Evolutionary conservation across 2,797 vertebrate species (phyloP), one percentile per base, ranked within the genome.

Genomic region (Rhinatrema bivittatum): DNA sequence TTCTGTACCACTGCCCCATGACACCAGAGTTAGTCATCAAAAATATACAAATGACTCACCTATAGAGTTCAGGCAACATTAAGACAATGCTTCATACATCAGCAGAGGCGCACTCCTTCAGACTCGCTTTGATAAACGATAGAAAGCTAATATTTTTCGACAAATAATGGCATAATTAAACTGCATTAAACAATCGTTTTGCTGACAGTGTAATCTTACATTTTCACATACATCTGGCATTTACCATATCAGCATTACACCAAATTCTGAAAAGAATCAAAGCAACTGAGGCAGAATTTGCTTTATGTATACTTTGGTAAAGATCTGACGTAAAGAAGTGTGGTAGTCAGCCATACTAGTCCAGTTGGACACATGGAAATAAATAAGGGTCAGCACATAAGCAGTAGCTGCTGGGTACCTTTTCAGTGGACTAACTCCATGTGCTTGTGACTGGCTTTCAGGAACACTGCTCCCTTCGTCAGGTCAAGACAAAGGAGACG

Each of bases 11-110:
- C 14, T 28, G 26, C 32, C 46, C 34, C 40, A 2, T 21, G 49
- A 60, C 58, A 56, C 51, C 46, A 33, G 20, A 44, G 24, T 68
- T 61, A 64, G 54, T 68, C 64, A 70, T 62, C 53, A 29, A 14
- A 22, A 43, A 4, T 10, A 35, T 48, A 16, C 35, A 3, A n/a
- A 36, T 66, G 66, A 70, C 47, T 63, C 62, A 70, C 12, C 18
- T 10, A 11, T 38, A 20, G 49, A 42, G 55, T 58, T 54, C 42
- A 1, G 5, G 32, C 42, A 60, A 64, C 46, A 64, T 52, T 36
- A 25, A 14, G 2, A 4, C 20, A 20, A 1, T 13, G 13, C 28
- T 21, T 26, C 20, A 44, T 27, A 50, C 25, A 3, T 21, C 35
- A 50, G 38, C 36, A 21, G 29, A 37, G 50, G 29, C 53, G 36